These are phyloP conservation scores for Herminia tarsipennalis DNA, from an alignment of 2,888 invertebrate species.

Conservation along the genomic window DNA sequence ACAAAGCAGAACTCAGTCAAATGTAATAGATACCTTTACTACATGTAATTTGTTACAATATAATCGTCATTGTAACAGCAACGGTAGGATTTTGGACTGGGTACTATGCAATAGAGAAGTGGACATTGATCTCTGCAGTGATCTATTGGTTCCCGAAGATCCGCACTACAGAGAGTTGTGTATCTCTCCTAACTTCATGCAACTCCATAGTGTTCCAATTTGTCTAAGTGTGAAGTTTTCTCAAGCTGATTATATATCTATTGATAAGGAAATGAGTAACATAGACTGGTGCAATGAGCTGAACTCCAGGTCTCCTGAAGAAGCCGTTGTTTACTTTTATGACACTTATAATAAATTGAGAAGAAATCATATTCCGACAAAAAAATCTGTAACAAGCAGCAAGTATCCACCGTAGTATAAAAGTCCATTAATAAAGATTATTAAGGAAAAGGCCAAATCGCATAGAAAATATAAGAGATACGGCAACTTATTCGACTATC, in stretches of 20 bases:
- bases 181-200: not conserved
- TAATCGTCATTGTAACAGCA: not conserved
- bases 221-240: not conserved
- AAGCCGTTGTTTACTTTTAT: too few relatives aligned
- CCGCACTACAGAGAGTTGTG: not conserved
- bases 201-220: not conserved
- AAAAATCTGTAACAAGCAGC: not conserved
- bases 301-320: too few relatives aligned
- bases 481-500: too few relatives aligned
- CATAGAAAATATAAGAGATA: too few relatives aligned
- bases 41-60: not conserved
- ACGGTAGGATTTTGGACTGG: not conserved
- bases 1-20: too few relatives aligned
- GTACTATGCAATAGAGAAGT: not conserved
- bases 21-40: not conserved
- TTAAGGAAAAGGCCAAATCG: too few relatives aligned
- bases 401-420: conserved; percentile 3
- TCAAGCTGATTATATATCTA: not conserved
- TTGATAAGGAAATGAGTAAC: not conserved
- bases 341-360: too few relatives aligned
- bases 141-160: not conserved
- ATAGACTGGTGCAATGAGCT: too few relatives aligned
- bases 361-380: not conserved
- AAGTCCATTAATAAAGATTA: not conserved
- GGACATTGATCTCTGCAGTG: not conserved